Conservation (phyloP, 2,797 vertebrate genomes). For the Caiman crocodilus region DNA sequence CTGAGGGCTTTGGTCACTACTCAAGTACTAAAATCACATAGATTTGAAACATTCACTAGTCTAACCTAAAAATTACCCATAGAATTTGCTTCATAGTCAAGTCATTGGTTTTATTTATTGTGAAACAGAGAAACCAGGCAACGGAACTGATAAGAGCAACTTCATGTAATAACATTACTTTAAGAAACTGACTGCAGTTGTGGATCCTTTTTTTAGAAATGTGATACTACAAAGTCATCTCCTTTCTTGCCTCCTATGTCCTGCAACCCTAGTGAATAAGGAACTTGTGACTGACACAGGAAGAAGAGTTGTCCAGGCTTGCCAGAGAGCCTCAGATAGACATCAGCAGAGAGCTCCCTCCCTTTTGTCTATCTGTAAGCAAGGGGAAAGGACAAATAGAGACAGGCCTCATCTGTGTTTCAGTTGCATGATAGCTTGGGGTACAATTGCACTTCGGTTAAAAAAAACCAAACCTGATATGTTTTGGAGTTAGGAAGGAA, state of each 20-base stretch:
- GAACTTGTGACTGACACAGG: neutral
- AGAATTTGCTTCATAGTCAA: neutral
- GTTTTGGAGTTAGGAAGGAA: too few species aligned
- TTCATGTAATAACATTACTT: neutral
- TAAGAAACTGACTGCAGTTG: neutral
- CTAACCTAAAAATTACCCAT: neutral
- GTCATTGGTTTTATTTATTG: neutral
- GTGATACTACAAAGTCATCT: neutral
- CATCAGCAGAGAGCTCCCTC: neutral
- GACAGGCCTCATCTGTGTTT: neutral
- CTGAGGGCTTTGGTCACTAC: neutral
- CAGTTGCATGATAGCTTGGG: neutral
- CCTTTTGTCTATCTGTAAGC: accelerated
- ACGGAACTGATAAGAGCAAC: neutral
- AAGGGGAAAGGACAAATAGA: neutral
- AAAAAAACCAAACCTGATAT: too few species aligned
- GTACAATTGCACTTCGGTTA: neutral
- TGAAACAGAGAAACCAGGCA: neutral
- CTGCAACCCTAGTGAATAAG: neutral
- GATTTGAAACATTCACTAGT: too few species aligned
- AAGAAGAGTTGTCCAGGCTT: neutral
- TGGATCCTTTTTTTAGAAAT: neutral
- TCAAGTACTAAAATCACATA: neutral
- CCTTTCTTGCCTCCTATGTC: neutral
- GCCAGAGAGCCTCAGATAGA: neutral